Evolutionary conservation across 2,888 invertebrate genomes (phyloP).

Genomic region (Sceliomorpha sp.): DNA sequence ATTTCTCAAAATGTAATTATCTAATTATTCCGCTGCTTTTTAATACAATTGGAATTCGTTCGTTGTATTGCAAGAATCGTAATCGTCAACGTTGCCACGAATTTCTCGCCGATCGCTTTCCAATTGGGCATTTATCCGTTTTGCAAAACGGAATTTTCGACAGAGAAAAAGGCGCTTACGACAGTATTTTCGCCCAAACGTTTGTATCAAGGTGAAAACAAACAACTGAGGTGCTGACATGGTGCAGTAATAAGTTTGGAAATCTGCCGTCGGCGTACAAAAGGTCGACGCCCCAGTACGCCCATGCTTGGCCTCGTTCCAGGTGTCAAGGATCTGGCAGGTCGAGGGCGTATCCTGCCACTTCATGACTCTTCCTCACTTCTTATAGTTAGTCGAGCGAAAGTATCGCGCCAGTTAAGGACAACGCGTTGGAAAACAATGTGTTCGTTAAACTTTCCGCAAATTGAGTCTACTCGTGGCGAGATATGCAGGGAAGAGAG

Average conservation of each 20-base stretch:
- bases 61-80: too few relatives aligned
- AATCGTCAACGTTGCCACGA: too few relatives aligned
- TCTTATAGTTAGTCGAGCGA: conserved; percentile 56
- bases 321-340: conserved; percentile 74
- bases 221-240: conserved; percentile 74
- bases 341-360: conserved; percentile 65
- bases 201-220: conserved; percentile 67
- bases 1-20: too few relatives aligned
- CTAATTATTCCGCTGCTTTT: too few relatives aligned
- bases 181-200: conserved; percentile 32
- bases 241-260: conserved; percentile 74
- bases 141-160: too few relatives aligned
- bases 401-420: conserved; percentile 43
- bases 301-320: conserved; percentile 73
- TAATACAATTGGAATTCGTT: too few relatives aligned
- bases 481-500: too few relatives aligned
- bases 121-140: too few relatives aligned
- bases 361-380: conserved; percentile 59
- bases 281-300: conserved; percentile 70
- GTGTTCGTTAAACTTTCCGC: too few relatives aligned
- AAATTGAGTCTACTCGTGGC: too few relatives aligned
- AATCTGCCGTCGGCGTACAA: conserved; percentile 74
- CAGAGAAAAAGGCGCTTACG: conserved; percentile 3
- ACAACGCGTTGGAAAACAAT: too few relatives aligned
- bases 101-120: too few relatives aligned